Conservation (phyloP, 2,113 vertebrate species). For the Stigmatopora argus region DNA sequence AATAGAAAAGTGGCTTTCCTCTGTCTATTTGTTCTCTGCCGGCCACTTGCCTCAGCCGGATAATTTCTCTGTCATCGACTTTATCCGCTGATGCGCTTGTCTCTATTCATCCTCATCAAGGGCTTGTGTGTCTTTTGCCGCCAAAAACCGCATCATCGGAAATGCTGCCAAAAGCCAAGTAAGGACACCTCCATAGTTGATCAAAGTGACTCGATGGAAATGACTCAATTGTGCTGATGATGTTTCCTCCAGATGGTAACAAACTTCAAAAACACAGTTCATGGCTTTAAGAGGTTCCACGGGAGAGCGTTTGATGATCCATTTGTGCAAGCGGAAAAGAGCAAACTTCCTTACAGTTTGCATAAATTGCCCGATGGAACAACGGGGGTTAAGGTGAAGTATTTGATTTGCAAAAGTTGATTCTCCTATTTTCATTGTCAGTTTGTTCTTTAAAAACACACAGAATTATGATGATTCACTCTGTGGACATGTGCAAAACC, state of each 20-base stretch:
- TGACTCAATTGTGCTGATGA: background rate
- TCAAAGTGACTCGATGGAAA: slow-evolving; percentile 1
- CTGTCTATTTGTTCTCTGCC: slow-evolving; percentile 6
- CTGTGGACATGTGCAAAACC: background rate
- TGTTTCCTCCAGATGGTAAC: slow-evolving; percentile 77
- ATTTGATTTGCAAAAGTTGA: slow-evolving; percentile 1
- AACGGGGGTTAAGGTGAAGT: slow-evolving; percentile 81
- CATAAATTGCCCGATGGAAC: slow-evolving; percentile 87
- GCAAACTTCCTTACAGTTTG: slow-evolving; percentile 84
- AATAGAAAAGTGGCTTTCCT: slow-evolving; percentile 28
- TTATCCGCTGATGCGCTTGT: slow-evolving; percentile 36
- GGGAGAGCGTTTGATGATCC: slow-evolving; percentile 86
- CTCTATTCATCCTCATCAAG: slow-evolving; percentile 57
- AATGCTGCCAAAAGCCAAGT: slow-evolving; percentile 96
- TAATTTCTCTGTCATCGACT: slow-evolving; percentile 9
- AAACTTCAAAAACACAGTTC: slow-evolving; percentile 90
- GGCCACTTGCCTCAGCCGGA: slow-evolving; percentile 13
- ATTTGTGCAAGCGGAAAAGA: slow-evolving; percentile 81
- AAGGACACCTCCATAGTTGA: slow-evolving; percentile 37
- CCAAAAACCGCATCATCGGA: slow-evolving; percentile 89
- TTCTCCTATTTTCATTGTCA: background rate
- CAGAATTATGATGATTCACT: background rate
- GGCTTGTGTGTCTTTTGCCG: slow-evolving; percentile 87
- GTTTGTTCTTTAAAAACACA: background rate
- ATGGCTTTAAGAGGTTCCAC: slow-evolving; percentile 92